Conservation (phyloP, 1,140 invertebrate species). For the Neuroterus valhalla region DNA sequence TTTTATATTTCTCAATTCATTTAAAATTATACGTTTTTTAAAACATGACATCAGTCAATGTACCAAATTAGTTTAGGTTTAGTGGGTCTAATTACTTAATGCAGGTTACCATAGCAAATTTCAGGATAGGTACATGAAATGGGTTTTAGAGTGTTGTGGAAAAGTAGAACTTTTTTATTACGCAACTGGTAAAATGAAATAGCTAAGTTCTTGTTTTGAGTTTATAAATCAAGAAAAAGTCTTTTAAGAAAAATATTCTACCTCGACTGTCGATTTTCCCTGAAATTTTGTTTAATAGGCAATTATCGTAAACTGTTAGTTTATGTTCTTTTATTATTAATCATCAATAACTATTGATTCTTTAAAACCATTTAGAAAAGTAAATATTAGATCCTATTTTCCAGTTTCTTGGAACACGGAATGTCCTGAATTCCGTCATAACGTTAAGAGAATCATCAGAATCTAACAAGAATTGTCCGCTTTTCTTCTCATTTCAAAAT, state of each 20-base stretch:
- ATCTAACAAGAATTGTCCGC: not conserved
- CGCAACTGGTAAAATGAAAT: no score
- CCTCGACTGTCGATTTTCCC: no score
- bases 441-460: not conserved
- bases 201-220: no score
- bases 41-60: slow-evolving; percentile 19
- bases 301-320: no score
- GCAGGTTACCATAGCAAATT: slow-evolving; percentile 38
- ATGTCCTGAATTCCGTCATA: not conserved
- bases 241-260: no score
- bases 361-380: not conserved
- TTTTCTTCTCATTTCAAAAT: not conserved
- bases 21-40: no score
- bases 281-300: no score
- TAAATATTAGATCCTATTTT: slow-evolving; percentile 1
- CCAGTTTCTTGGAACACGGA: slow-evolving; percentile 18
- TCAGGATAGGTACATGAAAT: not conserved
- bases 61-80: not conserved
- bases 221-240: no score
- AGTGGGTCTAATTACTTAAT: slow-evolving; percentile 2
- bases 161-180: no score
- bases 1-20: not conserved
- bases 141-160: no score
- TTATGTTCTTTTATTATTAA: no score
- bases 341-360: not conserved